A percentile compares a stretch with the other conserved stretches of the same genome.
Evolutionary conservation across 1,140 invertebrate species (phyloP).

Genomic region (Zaprionus tsacasi): DNA sequence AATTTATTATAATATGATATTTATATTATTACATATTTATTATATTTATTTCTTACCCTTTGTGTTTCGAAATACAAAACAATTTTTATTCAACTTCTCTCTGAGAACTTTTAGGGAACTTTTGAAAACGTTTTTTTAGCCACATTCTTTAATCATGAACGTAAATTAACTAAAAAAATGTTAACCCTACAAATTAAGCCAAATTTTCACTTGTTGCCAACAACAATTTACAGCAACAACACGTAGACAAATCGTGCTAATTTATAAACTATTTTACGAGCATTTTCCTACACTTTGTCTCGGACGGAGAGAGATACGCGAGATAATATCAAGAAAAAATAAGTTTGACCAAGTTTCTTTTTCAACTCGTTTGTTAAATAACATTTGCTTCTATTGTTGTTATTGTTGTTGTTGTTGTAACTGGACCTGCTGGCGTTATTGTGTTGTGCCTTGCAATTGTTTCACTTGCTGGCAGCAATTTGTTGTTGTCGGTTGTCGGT

Average conservation of each 20-base stretch:
- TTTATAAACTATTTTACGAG: slow-evolving; percentile 58
- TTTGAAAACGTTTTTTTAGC: background rate
- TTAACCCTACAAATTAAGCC: slow-evolving; percentile 1
- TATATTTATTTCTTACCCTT: no score
- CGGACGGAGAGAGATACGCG: slow-evolving; percentile 27
- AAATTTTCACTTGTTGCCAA: slow-evolving; percentile 37
- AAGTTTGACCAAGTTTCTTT: slow-evolving; percentile 71
- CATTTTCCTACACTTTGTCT: slow-evolving; percentile 40
- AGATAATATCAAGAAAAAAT: slow-evolving; percentile 64
- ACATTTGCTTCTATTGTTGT: slow-evolving; percentile 58
- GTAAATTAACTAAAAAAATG: slow-evolving; percentile 8
- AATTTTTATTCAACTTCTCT: no score
- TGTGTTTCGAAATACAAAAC: background rate
- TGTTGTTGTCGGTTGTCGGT: slow-evolving; percentile 22
- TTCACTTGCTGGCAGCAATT: slow-evolving; percentile 46
- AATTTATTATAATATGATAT: background rate
- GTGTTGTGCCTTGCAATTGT: slow-evolving; percentile 43
- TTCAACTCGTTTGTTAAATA: slow-evolving; percentile 65
- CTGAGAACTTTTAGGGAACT: background rate
- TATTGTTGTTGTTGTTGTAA: slow-evolving; percentile 28
- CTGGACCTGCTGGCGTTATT: slow-evolving; percentile 34
- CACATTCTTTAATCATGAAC: background rate
- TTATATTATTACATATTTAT: no score
- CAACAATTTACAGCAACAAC: slow-evolving; percentile 14
- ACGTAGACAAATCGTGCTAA: slow-evolving; percentile 59